A percentile compares a stretch with the other conserved stretches of the same genome.
Conservation (phyloP, 92 coral and sea anemone species). For the Bergia puertoricense region DNA sequence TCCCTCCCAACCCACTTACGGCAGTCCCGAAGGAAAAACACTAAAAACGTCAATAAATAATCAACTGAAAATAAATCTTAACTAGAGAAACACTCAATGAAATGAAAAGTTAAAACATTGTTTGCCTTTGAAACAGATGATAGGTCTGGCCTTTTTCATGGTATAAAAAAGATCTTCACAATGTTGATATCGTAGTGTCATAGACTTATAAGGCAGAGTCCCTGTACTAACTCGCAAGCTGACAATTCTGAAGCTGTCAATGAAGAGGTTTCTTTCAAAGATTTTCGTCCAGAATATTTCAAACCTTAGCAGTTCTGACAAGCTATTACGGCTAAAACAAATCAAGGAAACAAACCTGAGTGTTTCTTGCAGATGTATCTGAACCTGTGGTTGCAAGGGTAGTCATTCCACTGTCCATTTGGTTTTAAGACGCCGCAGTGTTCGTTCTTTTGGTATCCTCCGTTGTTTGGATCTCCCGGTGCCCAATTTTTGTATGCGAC, state of each 20-base stretch:
- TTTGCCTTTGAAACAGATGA: neutral
- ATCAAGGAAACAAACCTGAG: conserved; percentile 6
- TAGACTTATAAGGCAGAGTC: neutral
- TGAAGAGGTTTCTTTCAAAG: too few relatives aligned
- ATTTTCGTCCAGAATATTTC: too few relatives aligned
- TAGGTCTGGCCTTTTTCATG: neutral
- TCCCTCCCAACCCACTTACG: neutral
- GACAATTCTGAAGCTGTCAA: too few relatives aligned
- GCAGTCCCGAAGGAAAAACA: neutral
- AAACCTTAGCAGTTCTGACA: too few relatives aligned
- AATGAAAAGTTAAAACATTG: neutral
- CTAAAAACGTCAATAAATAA: neutral
- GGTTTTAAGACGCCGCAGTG: conserved; percentile 93
- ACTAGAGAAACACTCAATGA: neutral
- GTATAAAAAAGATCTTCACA: neutral
- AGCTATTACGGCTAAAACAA: too few relatives aligned
- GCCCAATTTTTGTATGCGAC: conserved; percentile 86
- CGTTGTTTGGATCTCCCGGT: conserved; percentile 91
- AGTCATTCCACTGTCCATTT: conserved; percentile 94
- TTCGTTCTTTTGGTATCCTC: conserved; percentile 72
- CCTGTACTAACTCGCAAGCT: too few relatives aligned
- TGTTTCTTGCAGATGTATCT: conserved; percentile 80
- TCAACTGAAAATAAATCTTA: neutral
- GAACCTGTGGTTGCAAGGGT: conserved; percentile 83
- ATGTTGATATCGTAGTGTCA: neutral